Base-by-base conservation (phyloP, 2,888 invertebrate genomes). In the Caenorhabditis plicata region DNA sequence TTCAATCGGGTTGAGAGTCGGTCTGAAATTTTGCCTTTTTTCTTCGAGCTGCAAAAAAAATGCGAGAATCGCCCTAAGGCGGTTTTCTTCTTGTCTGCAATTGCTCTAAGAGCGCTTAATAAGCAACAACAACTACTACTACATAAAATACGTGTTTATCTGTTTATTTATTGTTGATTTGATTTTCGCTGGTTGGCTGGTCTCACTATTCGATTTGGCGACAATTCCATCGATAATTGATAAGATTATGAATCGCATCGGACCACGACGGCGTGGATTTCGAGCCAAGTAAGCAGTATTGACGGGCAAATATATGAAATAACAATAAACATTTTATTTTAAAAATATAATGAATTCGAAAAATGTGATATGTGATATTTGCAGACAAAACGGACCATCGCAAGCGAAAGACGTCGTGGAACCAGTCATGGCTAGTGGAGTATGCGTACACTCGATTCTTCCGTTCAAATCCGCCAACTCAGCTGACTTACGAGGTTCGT, bases 341-440 rank as follows among this genome's bases (percentile, higher is more conserved):
- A n/a, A n/a, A n/a, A n/a, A n/a, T n/a, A n/a, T n/a, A n/a, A n/a
- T n/a, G n/a, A 4, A n/a, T 8, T 36, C 9, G 5, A 36, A 19
- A 8, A 36, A 4, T 5, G 19, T 11, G 13, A 19, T 17, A 7
- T 17, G 4, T 4, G 4, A 36, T 8, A 23, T 27, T 60, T 60
- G 17, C 51, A 62, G 62, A 52, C 55, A 56, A 40, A 55, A 55
- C 26, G 63, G 60, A 27, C 45, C 50, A 36, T 50, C 31, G 27
- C 50, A 40, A 23, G 44, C 38, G 35, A 56, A 63, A 51, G 68
- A 71, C 35, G 46, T 53, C 26, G 61, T 72, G 31, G 73, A 77
- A 54, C 77, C 77, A 19, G 72, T 77, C 20, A 57, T 73, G 39
- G 77, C 77, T n/a, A 61, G 64, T 43, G 77, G 77, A 23, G 71